phyloP scores from a whole-genome alignment of 2,797 vertebrate species.

The Carapus acus region DNA sequence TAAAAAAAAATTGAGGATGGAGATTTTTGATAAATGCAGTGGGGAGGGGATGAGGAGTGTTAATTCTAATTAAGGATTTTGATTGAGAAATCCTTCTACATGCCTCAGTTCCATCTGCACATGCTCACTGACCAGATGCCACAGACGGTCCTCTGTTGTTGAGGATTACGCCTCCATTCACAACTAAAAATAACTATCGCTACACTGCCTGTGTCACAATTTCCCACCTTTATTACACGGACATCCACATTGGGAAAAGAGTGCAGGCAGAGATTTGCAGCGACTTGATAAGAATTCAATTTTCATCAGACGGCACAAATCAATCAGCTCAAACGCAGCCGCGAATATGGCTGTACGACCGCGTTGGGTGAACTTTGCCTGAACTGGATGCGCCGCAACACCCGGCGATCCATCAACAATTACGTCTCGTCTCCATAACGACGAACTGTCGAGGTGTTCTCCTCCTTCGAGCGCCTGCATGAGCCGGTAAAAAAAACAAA shows the following conservation, averaged over 20 bases:
- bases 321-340: conserved; percentile 18
- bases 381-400: conserved; percentile 34
- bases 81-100: background rate
- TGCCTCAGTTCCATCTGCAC: conserved; percentile 10
- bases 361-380: conserved; percentile 5
- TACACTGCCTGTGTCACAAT: conserved; percentile 21
- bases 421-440: conserved; percentile 14
- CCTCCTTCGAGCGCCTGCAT: too few relatives aligned
- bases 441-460: conserved; percentile 3
- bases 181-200: conserved; percentile 30
- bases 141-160: conserved; percentile 23
- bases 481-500: conserved; percentile 7
- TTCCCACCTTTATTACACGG: conserved; percentile 10
- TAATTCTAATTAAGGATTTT: too few relatives aligned
- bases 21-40: too few relatives aligned
- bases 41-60: too few relatives aligned
- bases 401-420: conserved; percentile 42
- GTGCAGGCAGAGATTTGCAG: conserved; percentile 15
- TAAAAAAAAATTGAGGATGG: too few relatives aligned
- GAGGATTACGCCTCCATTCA: conserved; percentile 27
- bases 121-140: conserved; percentile 19
- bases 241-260: conserved; percentile 16
- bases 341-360: conserved; percentile 10
- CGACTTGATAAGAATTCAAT: conserved; percentile 2
- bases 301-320: conserved; percentile 18